Conservation (phyloP, 1,140 invertebrate genomes). For the Drosophila orosa region DNA sequence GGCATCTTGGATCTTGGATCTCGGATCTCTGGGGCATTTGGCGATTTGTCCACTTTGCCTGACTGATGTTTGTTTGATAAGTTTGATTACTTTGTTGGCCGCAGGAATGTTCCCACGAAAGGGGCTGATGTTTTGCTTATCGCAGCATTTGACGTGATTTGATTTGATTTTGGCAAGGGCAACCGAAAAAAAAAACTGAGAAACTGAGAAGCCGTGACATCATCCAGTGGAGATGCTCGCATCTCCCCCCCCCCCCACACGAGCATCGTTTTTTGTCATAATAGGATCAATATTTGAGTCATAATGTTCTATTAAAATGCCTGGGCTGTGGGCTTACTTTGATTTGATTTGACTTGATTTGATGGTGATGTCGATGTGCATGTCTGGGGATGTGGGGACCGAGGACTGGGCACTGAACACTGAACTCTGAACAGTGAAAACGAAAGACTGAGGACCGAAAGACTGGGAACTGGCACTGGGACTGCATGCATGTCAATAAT, state of each 20-base stretch:
- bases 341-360: constrained; percentile 60
- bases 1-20: background rate
- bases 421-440: constrained; percentile 3
- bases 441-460: constrained; percentile 10
- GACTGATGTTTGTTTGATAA: constrained; percentile 80
- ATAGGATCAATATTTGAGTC: constrained; percentile 80
- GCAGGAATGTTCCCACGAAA: constrained; percentile 70
- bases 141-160: constrained; percentile 79
- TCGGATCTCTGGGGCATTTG: constrained; percentile 21
- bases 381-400: constrained; percentile 35
- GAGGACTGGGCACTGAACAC: constrained; percentile 1
- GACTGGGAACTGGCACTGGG: constrained; percentile 23
- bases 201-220: constrained; percentile 60
- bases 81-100: constrained; percentile 75
- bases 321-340: constrained; percentile 71
- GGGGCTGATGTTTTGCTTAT: constrained; percentile 64
- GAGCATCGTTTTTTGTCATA: constrained; percentile 46
- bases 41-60: constrained; percentile 78
- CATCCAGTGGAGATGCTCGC: constrained; percentile 32
- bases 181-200: constrained; percentile 40
- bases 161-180: constrained; percentile 61
- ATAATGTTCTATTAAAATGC: constrained; percentile 79
- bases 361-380: constrained; percentile 47
- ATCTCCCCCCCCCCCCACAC: constrained; percentile 2
- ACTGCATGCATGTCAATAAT: constrained; percentile 82